Evolutionary conservation across 2,888 invertebrate species (phyloP), one percentile per base, ranked within the genome.

Genomic region (Gonocerus acuteangulatus): DNA sequence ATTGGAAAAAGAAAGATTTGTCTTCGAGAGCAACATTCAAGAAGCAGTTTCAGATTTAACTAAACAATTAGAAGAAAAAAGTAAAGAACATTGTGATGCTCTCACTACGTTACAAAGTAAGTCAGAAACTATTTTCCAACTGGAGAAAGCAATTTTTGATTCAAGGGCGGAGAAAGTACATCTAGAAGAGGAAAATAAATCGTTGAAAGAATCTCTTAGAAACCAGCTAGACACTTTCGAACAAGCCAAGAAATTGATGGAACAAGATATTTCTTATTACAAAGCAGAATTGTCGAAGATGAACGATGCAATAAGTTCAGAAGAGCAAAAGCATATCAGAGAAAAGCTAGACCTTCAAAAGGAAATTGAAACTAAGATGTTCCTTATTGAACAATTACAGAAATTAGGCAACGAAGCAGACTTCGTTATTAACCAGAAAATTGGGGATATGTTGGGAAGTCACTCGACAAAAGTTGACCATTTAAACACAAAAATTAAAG

Each of bases 61-160:
- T n/a, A 44, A 45, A 21, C 44, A 45, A 32, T n/a, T 57, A 2
- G 16, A 57, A 45, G 27, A 27, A 11, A 57, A 57, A 57, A 47
- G 32, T 21, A 15, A 18, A 32, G 32, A 57, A 13, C 45, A 45
- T 47, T 18, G 45, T 16, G 57, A 57, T 11, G 15, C 39, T 18
- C 19, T 36, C 2, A 2, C 2, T 21, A 27, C 44, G 1, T 18
- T 57, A 7, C 27, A 57, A 32, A 47, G 44, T 22, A 57, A 57
- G 32, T 34, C 47, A 21, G 57, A 57, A 47, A 44, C n/a, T 2
- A 57, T 57, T 47, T 57, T 32, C 18, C 9, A 22, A 22, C 45
- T 57, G 9, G 57, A 57, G 19, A 57, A 57, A 57, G 19, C 23
- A 42, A n/a, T 57, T 3, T 42, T 22, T 47, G 44, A 57, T 36